A percentile compares a stretch with the other conserved stretches of the same genome.
phyloP scores from a whole-genome alignment of 2,797 vertebrate genomes.

The Rhabdomys pumilio region DNA sequence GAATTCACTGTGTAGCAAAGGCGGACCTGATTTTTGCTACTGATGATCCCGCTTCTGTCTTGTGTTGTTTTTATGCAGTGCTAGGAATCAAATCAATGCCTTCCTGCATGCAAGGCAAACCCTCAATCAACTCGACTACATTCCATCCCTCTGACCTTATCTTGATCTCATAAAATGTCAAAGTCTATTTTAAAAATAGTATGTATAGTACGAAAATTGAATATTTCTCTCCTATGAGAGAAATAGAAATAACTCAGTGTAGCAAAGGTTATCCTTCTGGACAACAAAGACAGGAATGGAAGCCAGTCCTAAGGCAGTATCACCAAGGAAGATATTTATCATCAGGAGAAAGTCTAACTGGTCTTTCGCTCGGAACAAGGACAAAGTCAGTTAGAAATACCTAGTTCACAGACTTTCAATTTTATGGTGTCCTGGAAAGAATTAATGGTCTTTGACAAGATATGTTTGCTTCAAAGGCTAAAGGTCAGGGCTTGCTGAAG shows the following conservation, averaged over 20 bases:
- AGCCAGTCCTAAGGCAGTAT: neutral
- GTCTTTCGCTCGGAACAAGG: neutral
- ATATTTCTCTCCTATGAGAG: neutral
- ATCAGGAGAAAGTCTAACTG: neutral
- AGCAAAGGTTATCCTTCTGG: neutral
- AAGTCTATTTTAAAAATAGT: neutral
- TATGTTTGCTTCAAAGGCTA: neutral
- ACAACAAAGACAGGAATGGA: neutral
- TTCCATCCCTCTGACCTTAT: neutral
- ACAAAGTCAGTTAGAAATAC: neutral
- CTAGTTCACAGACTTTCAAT: neutral
- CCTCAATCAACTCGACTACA: neutral
- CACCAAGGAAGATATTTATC: neutral
- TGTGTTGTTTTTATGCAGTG: neutral
- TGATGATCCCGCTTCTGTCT: neutral
- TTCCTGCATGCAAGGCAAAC: neutral
- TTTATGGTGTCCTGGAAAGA: neutral
- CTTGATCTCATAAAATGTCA: constrained; percentile 25
- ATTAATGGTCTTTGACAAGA: neutral
- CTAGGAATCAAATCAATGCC: neutral
- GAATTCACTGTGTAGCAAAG: neutral
- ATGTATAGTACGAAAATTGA: neutral
- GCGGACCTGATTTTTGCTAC: neutral
- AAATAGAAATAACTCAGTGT: neutral
- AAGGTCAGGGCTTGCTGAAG: neutral